Evolutionary conservation across 2,113 vertebrate genomes (phyloP).

Genomic region (Catharus fuscescens): DNA sequence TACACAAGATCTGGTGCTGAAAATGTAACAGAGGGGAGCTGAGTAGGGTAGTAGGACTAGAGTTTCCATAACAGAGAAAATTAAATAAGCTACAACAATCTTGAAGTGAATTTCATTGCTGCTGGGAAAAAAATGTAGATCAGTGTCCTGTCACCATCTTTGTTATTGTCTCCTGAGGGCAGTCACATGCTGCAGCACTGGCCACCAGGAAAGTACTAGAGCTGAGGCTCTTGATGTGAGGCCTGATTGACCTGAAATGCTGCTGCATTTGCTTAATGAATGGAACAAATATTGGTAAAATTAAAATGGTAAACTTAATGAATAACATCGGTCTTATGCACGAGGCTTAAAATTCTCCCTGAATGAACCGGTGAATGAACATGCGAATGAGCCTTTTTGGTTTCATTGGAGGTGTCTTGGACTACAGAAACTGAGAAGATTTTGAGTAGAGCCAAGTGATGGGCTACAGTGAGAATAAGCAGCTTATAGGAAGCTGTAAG

Average conservation of each 20-base stretch:
- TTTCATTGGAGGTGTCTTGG: background rate
- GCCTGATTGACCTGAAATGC: background rate
- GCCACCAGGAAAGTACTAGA: background rate
- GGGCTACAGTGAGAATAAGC: background rate
- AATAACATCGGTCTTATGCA: background rate
- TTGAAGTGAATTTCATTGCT: background rate
- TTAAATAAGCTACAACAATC: background rate
- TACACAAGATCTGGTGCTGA: background rate
- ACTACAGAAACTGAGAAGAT: background rate
- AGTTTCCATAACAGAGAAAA: background rate
- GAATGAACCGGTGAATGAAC: background rate
- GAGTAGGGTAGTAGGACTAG: background rate
- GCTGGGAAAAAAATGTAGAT: background rate
- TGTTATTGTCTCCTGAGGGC: background rate
- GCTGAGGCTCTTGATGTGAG: background rate
- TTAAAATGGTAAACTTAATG: background rate
- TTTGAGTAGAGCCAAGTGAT: background rate
- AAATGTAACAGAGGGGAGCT: background rate
- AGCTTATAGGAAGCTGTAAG: background rate
- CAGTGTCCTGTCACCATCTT: background rate
- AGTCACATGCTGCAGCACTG: background rate
- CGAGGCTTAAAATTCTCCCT: background rate
- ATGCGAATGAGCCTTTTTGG: rapidly evolving
- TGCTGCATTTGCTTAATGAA: background rate
- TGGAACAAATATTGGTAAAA: background rate